Evolutionary conservation across 37 sponge, comb jelly and placozoan genomes (phyloP).

Genomic region (Eunapius fragilis): DNA sequence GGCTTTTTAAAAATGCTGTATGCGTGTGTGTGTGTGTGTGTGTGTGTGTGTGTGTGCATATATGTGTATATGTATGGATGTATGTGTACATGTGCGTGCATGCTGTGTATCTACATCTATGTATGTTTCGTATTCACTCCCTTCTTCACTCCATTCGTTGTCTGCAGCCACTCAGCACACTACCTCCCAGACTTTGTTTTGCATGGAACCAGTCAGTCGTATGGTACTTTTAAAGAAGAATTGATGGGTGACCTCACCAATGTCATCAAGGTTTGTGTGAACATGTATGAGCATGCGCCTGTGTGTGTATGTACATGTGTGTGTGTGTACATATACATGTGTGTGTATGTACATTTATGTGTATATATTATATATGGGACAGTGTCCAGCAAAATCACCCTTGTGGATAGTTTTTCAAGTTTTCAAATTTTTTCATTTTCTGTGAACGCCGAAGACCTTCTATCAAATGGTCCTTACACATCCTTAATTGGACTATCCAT

Average conservation of each 20-base stretch:
- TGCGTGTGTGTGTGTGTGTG: not conserved
- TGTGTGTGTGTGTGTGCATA: not conserved
- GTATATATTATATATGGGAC: not conserved
- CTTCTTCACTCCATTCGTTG: not conserved
- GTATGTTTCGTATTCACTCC: too few relatives aligned
- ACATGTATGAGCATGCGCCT: too few relatives aligned
- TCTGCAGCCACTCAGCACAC: conserved; percentile 31
- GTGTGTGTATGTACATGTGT: too few relatives aligned
- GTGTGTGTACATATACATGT: not conserved
- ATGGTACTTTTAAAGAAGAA: conserved; percentile 35
- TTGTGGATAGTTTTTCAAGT: too few relatives aligned
- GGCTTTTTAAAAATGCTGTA: not conserved
- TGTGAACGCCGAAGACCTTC: too few relatives aligned
- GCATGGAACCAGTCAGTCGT: conserved; percentile 65
- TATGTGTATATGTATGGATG: not conserved
- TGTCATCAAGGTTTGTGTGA: conserved; percentile 46
- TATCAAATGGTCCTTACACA: too few relatives aligned
- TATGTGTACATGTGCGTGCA: not conserved
- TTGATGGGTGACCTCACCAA: conserved; percentile 43
- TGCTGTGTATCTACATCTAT: too few relatives aligned
- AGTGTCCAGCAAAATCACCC: too few relatives aligned
- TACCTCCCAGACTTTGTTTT: conserved; percentile 84
- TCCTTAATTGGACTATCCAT: too few relatives aligned
- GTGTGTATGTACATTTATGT: too few relatives aligned
- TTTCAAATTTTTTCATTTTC: too few relatives aligned